Base-by-base conservation (phyloP, 2,113 vertebrate species). In the Xyrauchen texanus region DNA sequence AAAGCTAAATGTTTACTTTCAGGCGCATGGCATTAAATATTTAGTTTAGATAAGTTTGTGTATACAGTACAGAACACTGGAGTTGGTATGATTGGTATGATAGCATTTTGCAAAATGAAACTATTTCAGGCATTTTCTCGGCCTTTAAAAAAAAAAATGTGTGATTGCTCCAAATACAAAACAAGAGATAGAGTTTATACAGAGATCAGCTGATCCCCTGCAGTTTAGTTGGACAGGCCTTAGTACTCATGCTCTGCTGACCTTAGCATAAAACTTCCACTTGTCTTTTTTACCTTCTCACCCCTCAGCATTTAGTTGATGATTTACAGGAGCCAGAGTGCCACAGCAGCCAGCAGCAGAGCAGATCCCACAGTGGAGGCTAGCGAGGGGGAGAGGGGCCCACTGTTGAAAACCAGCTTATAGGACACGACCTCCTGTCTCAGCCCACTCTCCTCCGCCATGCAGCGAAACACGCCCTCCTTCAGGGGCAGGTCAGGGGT, bases 401-500 rank as follows among this genome's bases (percentile, higher is more conserved):
- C 81, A 10, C 86, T 83, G 8, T 90, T 85, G 64, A 93, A 91
- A 7, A 90, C 85, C 86, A 95, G 88, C 84, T 90, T 87, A 76
- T 93, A 94, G 60, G 91, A 93, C 64, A 93, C 90, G 3, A 95
- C 89, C 84, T 94, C 93, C 85, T 94, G 91, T 79, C 91, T 91
- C 80, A 92, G 91, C 11, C 93, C 93, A 0, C 92, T 91, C 78
- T 95, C 94, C 0, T 85, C 90, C 63, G 91, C 91, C 83, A 93
- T 92, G 90, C 94, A 95, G 16, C 92, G 92, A 87, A 93, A 95
- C 62, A 94, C 84, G 0, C 94, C 94, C 10, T 92, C 88, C 55
- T 86, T 92, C 21, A 94, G 87, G 0, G 93, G 94, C 9, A 88
- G 84, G 55, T 90, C 86, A 0, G 90, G 71, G 0, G 83, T 83